These are phyloP conservation scores for Drosophila austrosaltans DNA, from an alignment of 2,888 invertebrate genomes.

Conservation along the genomic window DNA sequence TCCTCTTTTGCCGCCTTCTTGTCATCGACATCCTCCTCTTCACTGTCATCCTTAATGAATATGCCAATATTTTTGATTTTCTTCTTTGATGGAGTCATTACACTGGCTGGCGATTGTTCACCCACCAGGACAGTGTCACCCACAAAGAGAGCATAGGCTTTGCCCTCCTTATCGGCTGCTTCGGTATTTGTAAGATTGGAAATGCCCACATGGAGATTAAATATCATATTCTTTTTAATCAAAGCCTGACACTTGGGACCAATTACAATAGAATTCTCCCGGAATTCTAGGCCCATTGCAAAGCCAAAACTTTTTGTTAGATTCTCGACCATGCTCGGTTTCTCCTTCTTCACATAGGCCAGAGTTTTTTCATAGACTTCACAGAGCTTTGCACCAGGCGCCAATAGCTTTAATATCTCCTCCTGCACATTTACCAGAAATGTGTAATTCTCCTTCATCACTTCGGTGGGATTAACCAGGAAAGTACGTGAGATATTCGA, in stretches of 20 bases:
- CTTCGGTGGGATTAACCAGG: slow-evolving; percentile 95
- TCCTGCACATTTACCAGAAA: slow-evolving; percentile 95
- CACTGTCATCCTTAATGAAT: slow-evolving; percentile 95
- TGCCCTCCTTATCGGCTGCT: slow-evolving; percentile 93
- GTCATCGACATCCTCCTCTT: slow-evolving; percentile 91
- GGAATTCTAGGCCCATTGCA: slow-evolving; percentile 98
- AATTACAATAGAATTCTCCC: slow-evolving; percentile 96
- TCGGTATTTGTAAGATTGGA: slow-evolving; percentile 92
- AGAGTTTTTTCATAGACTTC: slow-evolving; percentile 94
- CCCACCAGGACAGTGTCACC: slow-evolving; percentile 98
- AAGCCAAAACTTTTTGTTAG: slow-evolving; percentile 98
- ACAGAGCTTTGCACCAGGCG: slow-evolving; percentile 92
- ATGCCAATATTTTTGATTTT: slow-evolving; percentile 97
- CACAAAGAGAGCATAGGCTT: slow-evolving; percentile 95
- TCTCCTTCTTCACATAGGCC: slow-evolving; percentile 92
- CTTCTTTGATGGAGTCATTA: slow-evolving; percentile 96
- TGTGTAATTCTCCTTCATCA: slow-evolving; percentile 94
- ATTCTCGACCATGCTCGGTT: slow-evolving; percentile 92
- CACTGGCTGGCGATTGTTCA: slow-evolving; percentile 92
- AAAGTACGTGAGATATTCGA: slow-evolving; percentile 98
- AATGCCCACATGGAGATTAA: slow-evolving; percentile 97
- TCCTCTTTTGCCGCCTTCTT: slow-evolving; percentile 91
- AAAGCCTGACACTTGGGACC: slow-evolving; percentile 93
- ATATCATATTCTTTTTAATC: slow-evolving; percentile 97
- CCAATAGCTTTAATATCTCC: slow-evolving; percentile 92